phyloP scores from a whole-genome alignment of 2,888 invertebrate genomes.

The Unio delphinus region DNA sequence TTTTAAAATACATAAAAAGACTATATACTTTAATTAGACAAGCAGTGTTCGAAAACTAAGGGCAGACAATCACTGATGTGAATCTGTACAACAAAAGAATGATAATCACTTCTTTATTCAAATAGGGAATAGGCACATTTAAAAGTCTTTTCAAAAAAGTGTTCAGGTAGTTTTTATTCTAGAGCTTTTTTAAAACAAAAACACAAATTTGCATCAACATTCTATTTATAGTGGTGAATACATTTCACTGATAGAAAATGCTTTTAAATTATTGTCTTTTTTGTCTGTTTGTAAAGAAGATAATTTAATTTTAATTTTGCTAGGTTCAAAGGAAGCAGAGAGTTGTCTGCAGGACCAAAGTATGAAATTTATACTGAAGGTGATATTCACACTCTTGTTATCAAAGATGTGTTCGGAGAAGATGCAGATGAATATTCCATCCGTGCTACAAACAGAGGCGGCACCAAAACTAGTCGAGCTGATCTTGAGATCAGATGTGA shows the following conservation, averaged over 20 bases:
- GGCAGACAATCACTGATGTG: not conserved
- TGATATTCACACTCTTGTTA: slow-evolving; percentile 85
- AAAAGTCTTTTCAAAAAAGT: no score
- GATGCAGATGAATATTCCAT: slow-evolving; percentile 99
- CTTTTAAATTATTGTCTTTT: not conserved
- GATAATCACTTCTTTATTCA: not conserved
- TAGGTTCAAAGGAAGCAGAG: slow-evolving; percentile 95
- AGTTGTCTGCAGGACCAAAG: slow-evolving; percentile 91
- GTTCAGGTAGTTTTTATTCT: no score
- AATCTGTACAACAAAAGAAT: not conserved
- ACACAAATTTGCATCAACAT: no score
- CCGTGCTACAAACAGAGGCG: slow-evolving; percentile 94
- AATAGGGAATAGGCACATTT: no score
- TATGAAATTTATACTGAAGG: slow-evolving; percentile 94
- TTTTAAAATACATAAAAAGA: no score
- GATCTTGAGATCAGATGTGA: slow-evolving; percentile 96
- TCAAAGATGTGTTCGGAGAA: slow-evolving; percentile 95
- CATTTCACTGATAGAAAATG: not conserved
- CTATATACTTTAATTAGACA: not conserved
- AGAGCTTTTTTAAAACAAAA: no score
- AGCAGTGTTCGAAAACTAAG: not conserved
- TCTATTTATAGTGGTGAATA: not conserved
- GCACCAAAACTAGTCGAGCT: slow-evolving; percentile 94
- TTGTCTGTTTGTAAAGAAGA: not conserved
- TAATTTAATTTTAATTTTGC: slow-evolving; percentile 3